Conservation (phyloP, 2,113 vertebrate genomes). For the Microcebus ravelobensis region DNA sequence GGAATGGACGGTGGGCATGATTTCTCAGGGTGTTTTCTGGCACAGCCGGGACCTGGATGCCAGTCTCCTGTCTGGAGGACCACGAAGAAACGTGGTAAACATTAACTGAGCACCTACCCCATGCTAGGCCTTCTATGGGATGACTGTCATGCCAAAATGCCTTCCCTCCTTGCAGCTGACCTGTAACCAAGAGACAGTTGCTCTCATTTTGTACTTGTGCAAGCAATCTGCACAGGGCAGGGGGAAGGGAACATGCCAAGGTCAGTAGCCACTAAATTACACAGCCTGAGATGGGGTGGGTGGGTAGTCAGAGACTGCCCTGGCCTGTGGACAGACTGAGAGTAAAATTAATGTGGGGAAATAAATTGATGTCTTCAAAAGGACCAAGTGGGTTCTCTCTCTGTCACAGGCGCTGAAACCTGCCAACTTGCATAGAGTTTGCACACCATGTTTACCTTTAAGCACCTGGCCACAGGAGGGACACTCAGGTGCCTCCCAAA, state of each 20-base stretch:
- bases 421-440: background rate
- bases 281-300: background rate
- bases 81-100: background rate
- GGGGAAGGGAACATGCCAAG: background rate
- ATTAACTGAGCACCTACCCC: background rate
- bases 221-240: background rate
- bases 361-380: background rate
- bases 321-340: background rate
- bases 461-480: background rate
- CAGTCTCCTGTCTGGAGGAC: background rate
- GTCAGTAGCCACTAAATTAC: background rate
- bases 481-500: background rate
- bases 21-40: background rate
- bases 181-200: background rate
- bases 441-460: background rate
- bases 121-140: background rate
- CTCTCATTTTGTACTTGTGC: background rate
- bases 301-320: background rate
- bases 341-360: constrained; percentile 1
- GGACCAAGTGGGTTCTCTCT: background rate
- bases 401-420: background rate
- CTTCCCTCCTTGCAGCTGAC: background rate
- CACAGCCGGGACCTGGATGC: background rate
- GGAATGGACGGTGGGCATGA: background rate
- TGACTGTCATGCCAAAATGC: background rate